phyloP scores from a whole-genome alignment of 2,888 invertebrate species.

The Apomyelois bistriatella region DNA sequence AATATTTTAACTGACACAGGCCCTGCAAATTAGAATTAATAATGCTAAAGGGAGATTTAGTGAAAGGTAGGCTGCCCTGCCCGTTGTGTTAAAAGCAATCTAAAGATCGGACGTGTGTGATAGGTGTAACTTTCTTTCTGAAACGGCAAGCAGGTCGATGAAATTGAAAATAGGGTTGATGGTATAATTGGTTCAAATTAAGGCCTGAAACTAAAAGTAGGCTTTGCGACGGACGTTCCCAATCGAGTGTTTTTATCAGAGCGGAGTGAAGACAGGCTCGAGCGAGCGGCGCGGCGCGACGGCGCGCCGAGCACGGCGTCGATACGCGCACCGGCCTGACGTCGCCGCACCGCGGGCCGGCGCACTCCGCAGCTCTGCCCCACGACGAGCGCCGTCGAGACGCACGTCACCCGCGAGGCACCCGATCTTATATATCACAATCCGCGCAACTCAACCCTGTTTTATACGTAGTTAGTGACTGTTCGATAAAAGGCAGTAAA shows the following conservation, averaged over 20 bases:
- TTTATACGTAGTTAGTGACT: conserved; percentile 42
- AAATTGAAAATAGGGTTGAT: conserved; percentile 30
- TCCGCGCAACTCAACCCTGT: conserved; percentile 44
- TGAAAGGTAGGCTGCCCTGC: background rate
- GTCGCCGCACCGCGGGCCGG: conserved; percentile 48
- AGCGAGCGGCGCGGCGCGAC: conserved; percentile 44
- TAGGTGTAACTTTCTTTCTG: background rate
- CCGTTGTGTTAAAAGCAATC: conserved; percentile 6
- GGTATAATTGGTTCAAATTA: conserved; percentile 45
- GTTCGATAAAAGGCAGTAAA: conserved; percentile 34
- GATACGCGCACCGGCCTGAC: conserved; percentile 63
- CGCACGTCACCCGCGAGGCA: conserved; percentile 53
- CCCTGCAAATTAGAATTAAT: conserved; percentile 14
- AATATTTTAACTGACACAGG: conserved; percentile 11
- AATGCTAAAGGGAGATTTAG: conserved; percentile 10
- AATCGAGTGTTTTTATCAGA: conserved; percentile 61
- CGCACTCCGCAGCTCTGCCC: conserved; percentile 51
- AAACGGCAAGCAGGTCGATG: background rate
- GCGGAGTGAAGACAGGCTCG: conserved; percentile 51
- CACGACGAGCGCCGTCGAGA: conserved; percentile 40
- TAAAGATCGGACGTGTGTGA: background rate
- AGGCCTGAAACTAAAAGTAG: conserved; percentile 49
- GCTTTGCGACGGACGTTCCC: conserved; percentile 49
- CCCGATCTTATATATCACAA: conserved; percentile 30
- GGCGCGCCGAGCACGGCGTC: conserved; percentile 43